These are phyloP conservation scores for Pseudeuparius sepicola DNA, from an alignment of 2,888 invertebrate species.

Conservation along the genomic window DNA sequence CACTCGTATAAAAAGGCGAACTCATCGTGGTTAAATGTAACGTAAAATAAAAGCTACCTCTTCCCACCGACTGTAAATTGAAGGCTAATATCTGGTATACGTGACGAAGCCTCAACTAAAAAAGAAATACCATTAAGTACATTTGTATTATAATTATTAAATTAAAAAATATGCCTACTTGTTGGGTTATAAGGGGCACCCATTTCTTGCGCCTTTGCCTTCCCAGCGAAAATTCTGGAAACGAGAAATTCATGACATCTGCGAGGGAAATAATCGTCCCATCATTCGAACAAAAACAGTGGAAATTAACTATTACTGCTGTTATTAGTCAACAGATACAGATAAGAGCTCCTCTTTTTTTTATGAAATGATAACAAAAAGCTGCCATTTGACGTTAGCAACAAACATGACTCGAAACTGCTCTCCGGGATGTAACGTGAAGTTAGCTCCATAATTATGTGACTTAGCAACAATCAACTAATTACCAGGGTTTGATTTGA, in stretches of 20 bases:
- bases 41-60: constrained; percentile 64
- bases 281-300: too few relatives aligned
- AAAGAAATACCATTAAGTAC: constrained; percentile 22
- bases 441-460: too few relatives aligned
- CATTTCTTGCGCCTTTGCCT: constrained; percentile 65
- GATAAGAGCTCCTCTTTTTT: too few relatives aligned
- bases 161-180: constrained; percentile 42
- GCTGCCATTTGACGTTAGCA: too few relatives aligned
- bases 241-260: constrained; percentile 36
- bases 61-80: constrained; percentile 44
- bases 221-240: constrained; percentile 42
- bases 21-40: constrained; percentile 72
- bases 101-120: constrained; percentile 64
- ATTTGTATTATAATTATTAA: constrained; percentile 11
- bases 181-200: constrained; percentile 75
- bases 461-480: too few relatives aligned
- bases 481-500: too few relatives aligned
- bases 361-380: too few relatives aligned
- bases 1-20: constrained; percentile 76
- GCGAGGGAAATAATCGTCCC: too few relatives aligned
- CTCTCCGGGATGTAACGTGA: too few relatives aligned
- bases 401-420: too few relatives aligned
- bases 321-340: too few relatives aligned
- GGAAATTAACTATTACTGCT: too few relatives aligned
- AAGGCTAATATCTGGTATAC: constrained; percentile 64